These are phyloP conservation scores for Harpia harpyja DNA, from an alignment of 2,797 vertebrate species.

Conservation along the genomic window DNA sequence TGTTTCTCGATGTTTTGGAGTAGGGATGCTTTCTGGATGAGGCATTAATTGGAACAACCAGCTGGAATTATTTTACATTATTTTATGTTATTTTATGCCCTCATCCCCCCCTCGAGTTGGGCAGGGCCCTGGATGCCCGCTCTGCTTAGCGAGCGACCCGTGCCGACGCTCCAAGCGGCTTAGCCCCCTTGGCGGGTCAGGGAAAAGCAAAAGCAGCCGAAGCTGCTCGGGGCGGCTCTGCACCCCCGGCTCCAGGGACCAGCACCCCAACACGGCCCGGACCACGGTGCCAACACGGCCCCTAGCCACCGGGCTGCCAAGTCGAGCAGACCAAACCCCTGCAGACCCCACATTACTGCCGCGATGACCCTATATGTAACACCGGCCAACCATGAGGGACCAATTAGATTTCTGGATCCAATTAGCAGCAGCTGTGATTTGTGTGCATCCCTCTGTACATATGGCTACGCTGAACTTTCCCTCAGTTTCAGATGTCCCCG, in stretches of 20 bases:
- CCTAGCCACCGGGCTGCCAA: background rate
- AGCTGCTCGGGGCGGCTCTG: background rate
- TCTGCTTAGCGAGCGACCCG: rapidly evolving
- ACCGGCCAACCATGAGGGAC: conserved; percentile 40
- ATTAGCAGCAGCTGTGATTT: conserved; percentile 70
- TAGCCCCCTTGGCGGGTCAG: background rate
- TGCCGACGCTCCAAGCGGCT: background rate
- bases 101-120: background rate
- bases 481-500: conserved; percentile 18
- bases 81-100: background rate
- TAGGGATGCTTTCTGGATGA: background rate
- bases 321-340: background rate
- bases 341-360: background rate
- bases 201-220: background rate
- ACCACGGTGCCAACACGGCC: background rate
- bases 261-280: rapidly evolving
- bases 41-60: background rate
- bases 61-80: background rate
- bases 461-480: conserved; percentile 52
- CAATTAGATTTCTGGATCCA: conserved; percentile 62
- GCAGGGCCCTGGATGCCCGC: background rate
- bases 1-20: background rate
- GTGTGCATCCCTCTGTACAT: conserved; percentile 44
- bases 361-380: conserved; percentile 18
- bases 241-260: background rate